Evolutionary conservation across 2,888 invertebrate species (phyloP).

Genomic region (Eremobia ochroleuca): DNA sequence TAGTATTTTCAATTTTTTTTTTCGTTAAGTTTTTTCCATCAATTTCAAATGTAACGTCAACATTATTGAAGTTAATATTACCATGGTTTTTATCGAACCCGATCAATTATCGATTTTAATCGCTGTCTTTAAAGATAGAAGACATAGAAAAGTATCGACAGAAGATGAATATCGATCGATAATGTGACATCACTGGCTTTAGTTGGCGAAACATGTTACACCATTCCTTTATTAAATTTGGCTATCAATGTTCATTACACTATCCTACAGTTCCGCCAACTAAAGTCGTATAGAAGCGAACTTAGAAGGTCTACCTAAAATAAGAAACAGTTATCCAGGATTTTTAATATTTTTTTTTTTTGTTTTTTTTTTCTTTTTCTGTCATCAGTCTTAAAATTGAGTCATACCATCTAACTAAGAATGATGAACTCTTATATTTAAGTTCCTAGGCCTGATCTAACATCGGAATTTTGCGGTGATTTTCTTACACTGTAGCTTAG

Average conservation of each 20-base stretch:
- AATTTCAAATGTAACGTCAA: constrained; percentile 85
- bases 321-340: constrained; percentile 81
- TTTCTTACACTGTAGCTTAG: constrained; percentile 70
- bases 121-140: constrained; percentile 85
- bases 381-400: constrained; percentile 92
- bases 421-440: constrained; percentile 87
- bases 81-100: constrained; percentile 75
- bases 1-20: constrained; percentile 83
- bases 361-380: constrained; percentile 80
- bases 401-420: constrained; percentile 90
- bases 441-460: constrained; percentile 89
- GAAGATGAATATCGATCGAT: constrained; percentile 78
- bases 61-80: constrained; percentile 84
- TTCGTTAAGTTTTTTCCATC: constrained; percentile 75
- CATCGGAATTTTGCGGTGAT: constrained; percentile 72
- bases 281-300: constrained; percentile 72
- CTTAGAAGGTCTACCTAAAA: constrained; percentile 76
- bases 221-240: constrained; percentile 76
- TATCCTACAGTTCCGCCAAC: constrained; percentile 75
- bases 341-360: constrained; percentile 74
- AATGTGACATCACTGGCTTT: constrained; percentile 71
- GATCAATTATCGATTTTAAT: constrained; percentile 79
- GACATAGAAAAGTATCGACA: constrained; percentile 85
- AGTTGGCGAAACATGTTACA: constrained; percentile 75
- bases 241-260: constrained; percentile 81